Evolutionary conservation across 1,140 invertebrate genomes (phyloP), one percentile per base, ranked within the genome.

Genomic region (Pogonomyrmex barbatus): DNA sequence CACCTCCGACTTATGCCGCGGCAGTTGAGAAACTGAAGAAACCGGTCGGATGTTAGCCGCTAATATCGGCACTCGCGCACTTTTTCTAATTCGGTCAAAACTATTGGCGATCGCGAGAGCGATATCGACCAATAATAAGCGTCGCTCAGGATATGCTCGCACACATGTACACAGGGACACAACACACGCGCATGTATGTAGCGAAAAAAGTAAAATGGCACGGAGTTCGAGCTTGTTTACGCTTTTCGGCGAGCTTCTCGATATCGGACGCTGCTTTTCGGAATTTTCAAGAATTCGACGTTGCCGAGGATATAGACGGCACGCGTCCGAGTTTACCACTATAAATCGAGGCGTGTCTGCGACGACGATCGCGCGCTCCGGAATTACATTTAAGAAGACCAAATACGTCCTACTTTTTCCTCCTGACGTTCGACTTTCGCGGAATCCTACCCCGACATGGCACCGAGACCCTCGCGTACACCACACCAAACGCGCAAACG

Each of bases 401-500:
- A 56, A n/a, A 56, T 45, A 45, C 42, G 56, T 5, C 24, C 52
- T 36, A 75, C 52, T 63, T 78, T 50, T 14, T 10, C 62, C 17
- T 30, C 8, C 8, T 24, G 42, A 1, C 42, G 17, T 3, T 50
- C 30, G 36, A 70, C n/a, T 81, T 12, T 56, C 76, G 12, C 10
- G 2, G 30, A 47, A 39, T 63, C 60, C 30, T 24, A 10, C 6
- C 56, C 30, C 33, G 70, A 47, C 10, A 47, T 24, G 63, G 63
- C 39, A 8, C 52, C 24, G 24, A 24, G 24, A 24, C 0, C 24
- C 24, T 24, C 24, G 24, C 24, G 24, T 24, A n/a, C 71, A 42
- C 33, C 70, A 50, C 67, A 70, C 75, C 6, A 24, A 54, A 79
- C 62, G 30, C 33, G 14, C 47, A 79, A 30, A n/a, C 33, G 9